Evolutionary conservation across 1,140 invertebrate genomes (phyloP).

Genomic region (Leptopilina clavipes): DNA sequence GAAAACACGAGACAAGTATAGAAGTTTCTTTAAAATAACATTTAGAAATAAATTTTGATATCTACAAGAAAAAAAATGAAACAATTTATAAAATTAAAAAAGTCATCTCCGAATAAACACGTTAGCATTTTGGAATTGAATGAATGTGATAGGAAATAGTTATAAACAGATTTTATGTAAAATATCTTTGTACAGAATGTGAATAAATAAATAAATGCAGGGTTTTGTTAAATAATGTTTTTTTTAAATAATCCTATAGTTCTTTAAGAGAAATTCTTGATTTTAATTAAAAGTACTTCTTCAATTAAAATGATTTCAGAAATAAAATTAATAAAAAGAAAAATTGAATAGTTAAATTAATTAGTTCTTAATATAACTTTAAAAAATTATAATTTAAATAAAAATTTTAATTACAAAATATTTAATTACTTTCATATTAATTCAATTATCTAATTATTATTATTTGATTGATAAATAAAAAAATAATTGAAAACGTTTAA

Average conservation of each 20-base stretch:
- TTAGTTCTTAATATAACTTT: no score
- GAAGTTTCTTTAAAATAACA: background rate
- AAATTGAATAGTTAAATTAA: no score
- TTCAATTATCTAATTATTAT: no score
- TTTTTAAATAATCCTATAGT: background rate
- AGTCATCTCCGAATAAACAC: conserved; percentile 8
- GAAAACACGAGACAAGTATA: background rate
- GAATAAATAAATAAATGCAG: conserved; percentile 72
- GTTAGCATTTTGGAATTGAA: conserved; percentile 21
- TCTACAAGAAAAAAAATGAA: background rate
- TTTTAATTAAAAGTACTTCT: background rate
- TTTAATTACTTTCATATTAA: no score
- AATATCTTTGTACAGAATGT: conserved; percentile 75
- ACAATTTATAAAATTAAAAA: background rate
- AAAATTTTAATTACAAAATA: no score
- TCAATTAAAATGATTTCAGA: no score
- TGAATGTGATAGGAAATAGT: conserved; percentile 28
- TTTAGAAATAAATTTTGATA: background rate
- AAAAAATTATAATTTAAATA: no score
- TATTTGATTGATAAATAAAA: no score
- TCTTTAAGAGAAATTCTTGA: background rate
- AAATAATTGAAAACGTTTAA: no score
- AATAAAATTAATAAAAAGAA: no score
- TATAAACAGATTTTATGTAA: conserved; percentile 68
- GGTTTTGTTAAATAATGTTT: conserved; percentile 66